Conservation (phyloP, 2,888 invertebrate genomes). For the Drosophila kokeensis region DNA sequence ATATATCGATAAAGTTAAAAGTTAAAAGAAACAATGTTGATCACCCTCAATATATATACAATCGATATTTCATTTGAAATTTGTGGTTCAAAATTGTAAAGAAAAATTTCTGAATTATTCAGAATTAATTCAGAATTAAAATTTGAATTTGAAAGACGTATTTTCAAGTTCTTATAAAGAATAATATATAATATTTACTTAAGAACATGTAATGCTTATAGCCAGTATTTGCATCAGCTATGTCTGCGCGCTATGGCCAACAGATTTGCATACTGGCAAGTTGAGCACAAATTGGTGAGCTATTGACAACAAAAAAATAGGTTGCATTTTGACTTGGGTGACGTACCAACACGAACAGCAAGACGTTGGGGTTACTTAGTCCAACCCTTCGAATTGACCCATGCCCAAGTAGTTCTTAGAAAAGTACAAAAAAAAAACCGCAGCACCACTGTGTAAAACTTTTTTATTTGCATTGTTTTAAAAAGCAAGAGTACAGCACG, state of each 20-base stretch:
- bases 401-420: constrained; percentile 58
- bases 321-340: constrained; percentile 8
- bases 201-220: neutral
- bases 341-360: constrained; percentile 12
- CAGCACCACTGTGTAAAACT: constrained; percentile 56
- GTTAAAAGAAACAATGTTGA: neutral
- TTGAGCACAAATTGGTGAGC: constrained; percentile 33
- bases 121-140: neutral
- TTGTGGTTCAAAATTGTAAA: no score
- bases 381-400: constrained; percentile 35
- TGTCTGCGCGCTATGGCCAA: constrained; percentile 5
- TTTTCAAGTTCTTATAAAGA: neutral
- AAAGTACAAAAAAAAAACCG: constrained; percentile 40
- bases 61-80: neutral
- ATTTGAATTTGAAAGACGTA: neutral
- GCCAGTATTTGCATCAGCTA: constrained; percentile 14
- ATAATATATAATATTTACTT: neutral
- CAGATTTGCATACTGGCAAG: constrained; percentile 29
- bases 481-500: constrained; percentile 39
- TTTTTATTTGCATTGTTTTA: constrained; percentile 80
- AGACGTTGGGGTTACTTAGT: constrained; percentile 44
- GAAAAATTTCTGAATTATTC: neutral
- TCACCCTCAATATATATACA: neutral
- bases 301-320: neutral
- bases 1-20: no score